These are phyloP conservation scores for Adelges cooleyi DNA, from an alignment of 1,140 invertebrate species.

Conservation along the genomic window DNA sequence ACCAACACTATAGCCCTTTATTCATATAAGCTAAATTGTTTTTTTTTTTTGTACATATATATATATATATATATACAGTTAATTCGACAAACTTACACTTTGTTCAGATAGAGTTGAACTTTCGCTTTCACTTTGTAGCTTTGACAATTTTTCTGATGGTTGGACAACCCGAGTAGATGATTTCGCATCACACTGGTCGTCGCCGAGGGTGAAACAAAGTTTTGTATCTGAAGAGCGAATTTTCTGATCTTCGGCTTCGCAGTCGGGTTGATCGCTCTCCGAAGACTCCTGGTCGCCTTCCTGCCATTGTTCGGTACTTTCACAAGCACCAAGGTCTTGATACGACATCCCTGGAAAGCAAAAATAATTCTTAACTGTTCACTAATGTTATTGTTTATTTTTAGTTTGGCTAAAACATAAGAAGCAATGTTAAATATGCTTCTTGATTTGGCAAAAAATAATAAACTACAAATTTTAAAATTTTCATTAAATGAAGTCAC, in stretches of 20 bases:
- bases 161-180: background rate
- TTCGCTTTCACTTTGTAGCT: background rate
- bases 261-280: slow-evolving; percentile 38
- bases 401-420: slow-evolving; percentile 3
- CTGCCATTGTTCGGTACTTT: slow-evolving; percentile 28
- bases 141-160: background rate
- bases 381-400: too few relatives aligned
- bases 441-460: background rate
- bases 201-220: slow-evolving; percentile 39
- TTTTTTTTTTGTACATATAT: too few relatives aligned
- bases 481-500: background rate
- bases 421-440: background rate
- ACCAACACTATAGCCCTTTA: too few relatives aligned
- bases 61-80: too few relatives aligned
- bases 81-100: slow-evolving; percentile 1
- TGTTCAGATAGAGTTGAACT: background rate
- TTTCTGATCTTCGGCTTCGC: slow-evolving; percentile 36
- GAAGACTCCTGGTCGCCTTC: slow-evolving; percentile 38
- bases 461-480: background rate
- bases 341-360: slow-evolving; percentile 18
- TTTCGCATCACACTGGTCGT: slow-evolving; percentile 33
- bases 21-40: too few relatives aligned
- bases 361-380: too few relatives aligned
- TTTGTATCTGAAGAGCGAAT: slow-evolving; percentile 28
- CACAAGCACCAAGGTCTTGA: slow-evolving; percentile 29